phyloP scores from a whole-genome alignment of 1,140 invertebrate genomes.

The Leguminivora glycinivorella region DNA sequence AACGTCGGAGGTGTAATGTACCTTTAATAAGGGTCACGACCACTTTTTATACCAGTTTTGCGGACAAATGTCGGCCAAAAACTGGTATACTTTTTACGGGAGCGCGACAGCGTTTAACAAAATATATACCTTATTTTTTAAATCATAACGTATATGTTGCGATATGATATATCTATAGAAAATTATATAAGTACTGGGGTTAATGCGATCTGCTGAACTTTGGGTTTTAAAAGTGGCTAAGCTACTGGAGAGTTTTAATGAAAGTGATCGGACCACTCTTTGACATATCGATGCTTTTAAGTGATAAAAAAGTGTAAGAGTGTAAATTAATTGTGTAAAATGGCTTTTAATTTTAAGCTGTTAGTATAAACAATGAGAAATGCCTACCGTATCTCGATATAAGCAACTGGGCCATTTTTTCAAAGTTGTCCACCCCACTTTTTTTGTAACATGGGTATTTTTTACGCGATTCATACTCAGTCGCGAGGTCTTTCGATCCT shows the following conservation, averaged over 20 bases:
- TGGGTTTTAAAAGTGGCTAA: not conserved
- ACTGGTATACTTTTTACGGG: conserved; percentile 7
- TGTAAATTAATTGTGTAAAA: not conserved
- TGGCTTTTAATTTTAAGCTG: not conserved
- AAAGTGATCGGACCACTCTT: conserved; percentile 2
- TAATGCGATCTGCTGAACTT: conserved; percentile 3
- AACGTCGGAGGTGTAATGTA: conserved; percentile 8
- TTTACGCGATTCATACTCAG: too few relatives aligned
- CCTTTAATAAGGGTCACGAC: conserved; percentile 12
- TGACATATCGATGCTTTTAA: conserved; percentile 13
- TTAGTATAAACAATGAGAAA: too few relatives aligned
- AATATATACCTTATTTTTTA: not conserved
- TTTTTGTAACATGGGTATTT: too few relatives aligned
- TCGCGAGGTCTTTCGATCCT: too few relatives aligned
- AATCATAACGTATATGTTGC: not conserved
- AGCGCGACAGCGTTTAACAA: not conserved
- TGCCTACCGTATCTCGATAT: too few relatives aligned
- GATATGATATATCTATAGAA: not conserved
- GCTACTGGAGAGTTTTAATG: conserved; percentile 1
- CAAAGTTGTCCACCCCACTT: too few relatives aligned
- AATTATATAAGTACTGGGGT: not conserved
- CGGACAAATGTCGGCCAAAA: not conserved
- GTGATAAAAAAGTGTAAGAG: not conserved
- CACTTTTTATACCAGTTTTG: conserved; percentile 20
- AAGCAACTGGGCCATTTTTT: too few relatives aligned